These are phyloP conservation scores for Paramuricea clavata DNA, from an alignment of 92 coral and sea anemone species.

Conservation along the genomic window DNA sequence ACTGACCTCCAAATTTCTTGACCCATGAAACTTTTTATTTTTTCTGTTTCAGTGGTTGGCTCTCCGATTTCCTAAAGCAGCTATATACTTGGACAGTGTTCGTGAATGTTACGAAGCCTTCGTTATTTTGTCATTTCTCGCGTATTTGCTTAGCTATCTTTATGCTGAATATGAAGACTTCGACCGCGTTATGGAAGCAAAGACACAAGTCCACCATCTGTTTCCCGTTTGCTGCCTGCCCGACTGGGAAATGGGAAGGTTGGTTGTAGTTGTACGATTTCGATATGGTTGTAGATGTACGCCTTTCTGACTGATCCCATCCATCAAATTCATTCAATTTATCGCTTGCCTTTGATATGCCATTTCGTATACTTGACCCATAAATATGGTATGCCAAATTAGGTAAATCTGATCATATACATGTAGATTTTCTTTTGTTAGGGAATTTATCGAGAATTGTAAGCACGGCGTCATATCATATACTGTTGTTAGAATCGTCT, in stretches of 20 bases:
- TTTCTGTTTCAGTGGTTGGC: slow-evolving; percentile 85
- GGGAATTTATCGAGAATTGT: slow-evolving; percentile 80
- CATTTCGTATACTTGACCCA: too few relatives aligned
- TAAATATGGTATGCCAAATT: too few relatives aligned
- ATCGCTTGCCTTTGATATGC: too few relatives aligned
- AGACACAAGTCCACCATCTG: slow-evolving; percentile 81
- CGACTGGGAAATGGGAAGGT: slow-evolving; percentile 86
- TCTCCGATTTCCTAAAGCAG: slow-evolving; percentile 88
- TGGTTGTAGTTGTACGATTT: slow-evolving; percentile 57
- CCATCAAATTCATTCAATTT: too few relatives aligned
- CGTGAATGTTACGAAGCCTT: slow-evolving; percentile 96
- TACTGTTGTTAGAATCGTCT: slow-evolving; percentile 79
- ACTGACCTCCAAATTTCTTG: not conserved
- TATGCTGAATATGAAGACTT: slow-evolving; percentile 73
- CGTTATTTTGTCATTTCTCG: slow-evolving; percentile 86
- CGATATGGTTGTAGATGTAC: too few relatives aligned
- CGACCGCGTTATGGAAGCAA: slow-evolving; percentile 69
- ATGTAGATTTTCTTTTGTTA: not conserved
- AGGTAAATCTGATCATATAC: not conserved
- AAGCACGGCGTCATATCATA: slow-evolving; percentile 90
- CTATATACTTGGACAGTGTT: slow-evolving; percentile 87
- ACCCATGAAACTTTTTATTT: not conserved
- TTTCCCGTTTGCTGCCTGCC: slow-evolving; percentile 86
- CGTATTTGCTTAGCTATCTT: slow-evolving; percentile 80
- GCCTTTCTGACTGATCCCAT: not conserved